A percentile compares a stretch with the other conserved stretches of the same genome.
Conservation (phyloP, 1,140 invertebrate genomes). For the Euura saliciscinereae region DNA sequence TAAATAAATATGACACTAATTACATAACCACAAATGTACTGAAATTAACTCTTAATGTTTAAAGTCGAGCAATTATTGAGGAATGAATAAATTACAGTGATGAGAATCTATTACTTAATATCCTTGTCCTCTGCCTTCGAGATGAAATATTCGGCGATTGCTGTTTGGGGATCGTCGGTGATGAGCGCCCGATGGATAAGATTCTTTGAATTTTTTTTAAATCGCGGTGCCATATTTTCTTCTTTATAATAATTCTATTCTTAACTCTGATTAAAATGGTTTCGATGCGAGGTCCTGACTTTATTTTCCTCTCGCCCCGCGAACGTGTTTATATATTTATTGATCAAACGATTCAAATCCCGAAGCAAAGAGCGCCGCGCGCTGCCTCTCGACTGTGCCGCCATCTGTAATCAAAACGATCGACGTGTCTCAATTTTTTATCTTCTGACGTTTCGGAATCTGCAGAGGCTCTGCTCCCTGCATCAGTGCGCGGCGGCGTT, state of each 20-base stretch:
- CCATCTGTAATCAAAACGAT: neutral
- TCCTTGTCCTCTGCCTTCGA: constrained; percentile 35
- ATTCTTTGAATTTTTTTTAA: constrained; percentile 25
- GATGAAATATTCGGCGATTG: constrained; percentile 36
- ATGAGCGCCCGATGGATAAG: constrained; percentile 30
- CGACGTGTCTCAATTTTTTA: no score
- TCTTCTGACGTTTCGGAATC: no score
- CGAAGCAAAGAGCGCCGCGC: neutral
- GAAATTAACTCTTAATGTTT: neutral
- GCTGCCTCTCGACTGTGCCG: neutral
- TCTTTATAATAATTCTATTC: no score
- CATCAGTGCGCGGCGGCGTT: no score
- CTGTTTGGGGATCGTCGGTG: constrained; percentile 29
- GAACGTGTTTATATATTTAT: neutral
- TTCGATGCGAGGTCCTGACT: neutral
- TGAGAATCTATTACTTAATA: constrained; percentile 31
- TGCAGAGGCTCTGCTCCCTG: no score
- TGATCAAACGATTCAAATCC: neutral
- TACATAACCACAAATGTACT: no score
- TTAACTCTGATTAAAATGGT: no score
- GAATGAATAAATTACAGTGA: neutral
- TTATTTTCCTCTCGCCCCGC: no score
- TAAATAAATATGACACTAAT: no score
- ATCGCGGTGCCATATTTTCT: constrained; percentile 9
- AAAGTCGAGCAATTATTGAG: neutral